Percentiles rank a stretch among this genome's conserved stretches.
Evolutionary conservation across 2,888 invertebrate species (phyloP).

Genomic region (Andrena bucephala): DNA sequence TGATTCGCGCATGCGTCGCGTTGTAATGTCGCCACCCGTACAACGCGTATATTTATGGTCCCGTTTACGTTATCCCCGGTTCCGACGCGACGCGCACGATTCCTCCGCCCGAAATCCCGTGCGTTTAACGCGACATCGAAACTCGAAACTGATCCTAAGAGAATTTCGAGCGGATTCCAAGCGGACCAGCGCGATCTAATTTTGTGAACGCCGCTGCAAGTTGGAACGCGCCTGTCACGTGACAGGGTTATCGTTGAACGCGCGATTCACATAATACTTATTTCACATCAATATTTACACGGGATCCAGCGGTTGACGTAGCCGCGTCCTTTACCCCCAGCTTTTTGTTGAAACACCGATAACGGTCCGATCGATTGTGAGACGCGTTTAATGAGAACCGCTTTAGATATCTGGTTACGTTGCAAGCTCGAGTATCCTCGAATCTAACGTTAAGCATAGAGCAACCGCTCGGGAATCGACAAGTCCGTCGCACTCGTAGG

Average conservation of each 20-base stretch:
- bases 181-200: not conserved
- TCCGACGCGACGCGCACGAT: not conserved
- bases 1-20: slow-evolving; percentile 17
- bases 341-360: not conserved
- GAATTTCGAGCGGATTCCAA: not conserved
- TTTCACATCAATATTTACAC: slow-evolving; percentile 18
- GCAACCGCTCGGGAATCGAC: slow-evolving; percentile 18
- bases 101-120: not conserved
- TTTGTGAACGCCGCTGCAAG: slow-evolving; percentile 13
- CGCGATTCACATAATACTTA: not conserved
- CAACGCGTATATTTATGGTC: slow-evolving; percentile 20
- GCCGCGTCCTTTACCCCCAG: not conserved
- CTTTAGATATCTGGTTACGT: not conserved
- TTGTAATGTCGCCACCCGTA: slow-evolving; percentile 10
- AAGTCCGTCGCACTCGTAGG: not conserved
- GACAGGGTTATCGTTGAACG: slow-evolving; percentile 1
- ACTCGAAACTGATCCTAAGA: not conserved
- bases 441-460: not conserved
- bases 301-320: not conserved
- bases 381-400: not conserved
- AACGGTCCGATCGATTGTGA: not conserved
- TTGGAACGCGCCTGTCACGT: not conserved
- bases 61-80: not conserved
- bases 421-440: too few species aligned
- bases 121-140: not conserved